These are phyloP conservation scores for Lutraria rhynchaena DNA, from an alignment of 1,140 invertebrate genomes.

Conservation along the genomic window DNA sequence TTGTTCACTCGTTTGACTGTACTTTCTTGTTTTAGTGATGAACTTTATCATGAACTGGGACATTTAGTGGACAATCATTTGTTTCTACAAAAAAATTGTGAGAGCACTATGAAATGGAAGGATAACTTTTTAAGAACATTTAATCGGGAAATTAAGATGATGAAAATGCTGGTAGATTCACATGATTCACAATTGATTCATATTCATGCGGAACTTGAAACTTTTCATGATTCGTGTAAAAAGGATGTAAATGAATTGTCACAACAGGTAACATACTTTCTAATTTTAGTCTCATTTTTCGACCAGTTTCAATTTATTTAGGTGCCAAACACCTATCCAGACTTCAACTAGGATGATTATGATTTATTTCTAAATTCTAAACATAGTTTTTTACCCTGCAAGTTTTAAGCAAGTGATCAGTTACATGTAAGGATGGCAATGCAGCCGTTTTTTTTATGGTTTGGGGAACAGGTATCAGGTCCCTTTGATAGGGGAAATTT, in stretches of 20 bases:
- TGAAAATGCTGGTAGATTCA: conserved; percentile 5
- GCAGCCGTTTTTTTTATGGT: too few species aligned
- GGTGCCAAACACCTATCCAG: too few species aligned
- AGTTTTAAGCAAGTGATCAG: too few species aligned
- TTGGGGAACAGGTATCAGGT: too few species aligned
- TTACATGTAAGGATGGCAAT: too few species aligned
- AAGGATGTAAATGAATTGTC: conserved; percentile 20
- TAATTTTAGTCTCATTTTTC: too few species aligned
- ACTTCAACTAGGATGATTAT: too few species aligned
- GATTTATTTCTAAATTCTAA: too few species aligned
- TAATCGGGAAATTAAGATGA: conserved; percentile 31
- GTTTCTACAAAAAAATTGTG: conserved; percentile 49
- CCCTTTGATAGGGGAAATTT: too few species aligned
- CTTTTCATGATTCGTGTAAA: conserved; percentile 8
- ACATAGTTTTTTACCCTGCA: too few species aligned
- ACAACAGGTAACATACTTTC: conserved; percentile 30
- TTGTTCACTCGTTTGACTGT: too few species aligned
- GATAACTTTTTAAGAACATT: conserved; percentile 48
- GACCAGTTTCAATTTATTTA: too few species aligned
- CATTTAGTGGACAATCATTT: conserved; percentile 53
- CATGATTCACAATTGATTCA: conserved; percentile 23
- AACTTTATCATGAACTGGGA: conserved; percentile 52
- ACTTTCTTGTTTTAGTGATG: conserved; percentile 54
- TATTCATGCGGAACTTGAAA: conserved; percentile 14
- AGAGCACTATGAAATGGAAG: conserved; percentile 34